Evolutionary conservation across 2,888 invertebrate genomes (phyloP), one percentile per base, ranked within the genome.

Genomic region (Erebia palarica): DNA sequence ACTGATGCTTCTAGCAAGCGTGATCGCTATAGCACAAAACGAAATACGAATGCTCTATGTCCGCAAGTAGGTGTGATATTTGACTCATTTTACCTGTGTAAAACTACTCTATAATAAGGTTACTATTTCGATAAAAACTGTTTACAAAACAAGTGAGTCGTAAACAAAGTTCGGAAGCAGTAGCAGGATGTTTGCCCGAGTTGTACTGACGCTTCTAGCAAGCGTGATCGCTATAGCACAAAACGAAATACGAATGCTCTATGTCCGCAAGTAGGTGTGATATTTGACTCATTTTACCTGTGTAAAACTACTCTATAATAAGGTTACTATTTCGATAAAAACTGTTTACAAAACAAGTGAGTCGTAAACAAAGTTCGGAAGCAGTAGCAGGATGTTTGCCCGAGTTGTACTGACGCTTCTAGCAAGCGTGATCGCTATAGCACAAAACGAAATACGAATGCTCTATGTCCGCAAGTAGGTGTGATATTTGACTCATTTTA

Each of bases 321-420:
- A 14, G n/a, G n/a, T 51, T n/a, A 53, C 16, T 53, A 7, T 36
- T 36, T 27, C n/a, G 51, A 7, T 51, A n/a, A n/a, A 7, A 51
- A 53, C 1, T 13, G 16, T n/a, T n/a, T 16, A n/a, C 5, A 14
- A 16, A 53, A 8, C 53, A 53, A 53, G 36, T 0, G 7, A 75
- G 75, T 76, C 36, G 59, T 67, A 67, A 72, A 75, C 78, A 80
- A 59, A 72, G 68, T 67, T 75, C 69, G 69, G 73, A 72, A 73
- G 67, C 47, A 63, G 63, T 14, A 21, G 64, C 58, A 78, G 76
- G 72, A 86, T 86, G 86, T 73, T 84, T 74, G 76, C 76, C 51
- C 75, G 73, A 65, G 69, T 82, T 13, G 78, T 76, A 75, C 73
- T 84, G 68, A 76, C 81, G 70, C 68, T 80, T 61, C 74, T 80